Conservation (phyloP, 2,113 vertebrate species). For the Catharus fuscescens region DNA sequence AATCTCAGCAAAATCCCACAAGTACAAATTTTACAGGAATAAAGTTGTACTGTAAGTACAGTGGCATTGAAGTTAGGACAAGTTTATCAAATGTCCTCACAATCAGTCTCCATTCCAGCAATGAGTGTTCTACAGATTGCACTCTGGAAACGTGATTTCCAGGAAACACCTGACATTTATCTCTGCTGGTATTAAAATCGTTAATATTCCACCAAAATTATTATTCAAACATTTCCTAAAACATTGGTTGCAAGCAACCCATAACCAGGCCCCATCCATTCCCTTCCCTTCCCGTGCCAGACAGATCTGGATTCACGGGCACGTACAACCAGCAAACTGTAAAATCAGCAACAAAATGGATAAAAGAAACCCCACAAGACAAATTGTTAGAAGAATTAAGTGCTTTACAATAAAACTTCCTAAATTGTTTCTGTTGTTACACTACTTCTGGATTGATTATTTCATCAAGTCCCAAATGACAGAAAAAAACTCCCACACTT, state of each 20-base stretch:
- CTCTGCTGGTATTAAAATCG: background rate
- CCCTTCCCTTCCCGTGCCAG: background rate
- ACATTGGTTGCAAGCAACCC: background rate
- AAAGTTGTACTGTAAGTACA: background rate
- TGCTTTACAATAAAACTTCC: background rate
- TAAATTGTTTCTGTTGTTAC: background rate
- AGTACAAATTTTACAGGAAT: background rate
- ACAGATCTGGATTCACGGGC: background rate
- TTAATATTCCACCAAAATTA: background rate
- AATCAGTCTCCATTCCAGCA: background rate
- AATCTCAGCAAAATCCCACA: background rate
- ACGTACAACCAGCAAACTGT: background rate
- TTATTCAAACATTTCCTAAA: background rate
- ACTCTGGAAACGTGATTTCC: background rate
- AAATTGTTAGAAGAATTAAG: background rate
- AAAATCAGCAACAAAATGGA: background rate
- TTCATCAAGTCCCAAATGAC: background rate
- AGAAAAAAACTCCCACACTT: background rate
- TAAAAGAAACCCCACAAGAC: background rate
- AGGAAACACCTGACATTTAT: background rate
- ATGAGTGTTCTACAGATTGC: background rate
- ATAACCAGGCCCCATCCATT: background rate
- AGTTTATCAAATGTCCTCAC: background rate
- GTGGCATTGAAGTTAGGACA: background rate
- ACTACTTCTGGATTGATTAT: background rate